phyloP scores from a whole-genome alignment of 2,797 vertebrate species.

The Podarcis lilfordi region DNA sequence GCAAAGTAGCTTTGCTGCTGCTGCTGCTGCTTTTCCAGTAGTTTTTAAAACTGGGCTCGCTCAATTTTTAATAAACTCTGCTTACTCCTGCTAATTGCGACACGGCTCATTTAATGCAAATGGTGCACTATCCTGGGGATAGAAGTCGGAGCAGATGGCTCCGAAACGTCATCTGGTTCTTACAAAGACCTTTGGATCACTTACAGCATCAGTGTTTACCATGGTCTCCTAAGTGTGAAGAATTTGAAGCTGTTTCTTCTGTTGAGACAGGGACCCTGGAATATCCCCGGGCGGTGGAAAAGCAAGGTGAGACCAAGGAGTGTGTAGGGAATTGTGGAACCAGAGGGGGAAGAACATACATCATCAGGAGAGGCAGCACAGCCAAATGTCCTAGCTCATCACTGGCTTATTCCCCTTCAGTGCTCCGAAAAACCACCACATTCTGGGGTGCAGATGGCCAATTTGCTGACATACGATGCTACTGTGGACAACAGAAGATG shows the following conservation, averaged over 20 bases:
- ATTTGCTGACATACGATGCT: background rate
- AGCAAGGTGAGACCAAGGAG: background rate
- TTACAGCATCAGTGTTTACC: background rate
- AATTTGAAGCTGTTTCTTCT: background rate
- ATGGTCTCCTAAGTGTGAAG: background rate
- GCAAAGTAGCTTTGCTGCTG: background rate
- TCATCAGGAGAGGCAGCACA: background rate
- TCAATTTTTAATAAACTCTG: slow-evolving; percentile 72
- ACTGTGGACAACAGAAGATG: background rate
- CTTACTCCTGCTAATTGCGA: slow-evolving; percentile 70
- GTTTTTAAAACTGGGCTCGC: slow-evolving; percentile 43
- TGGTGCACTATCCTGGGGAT: slow-evolving; percentile 63
- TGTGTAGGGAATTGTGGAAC: background rate
- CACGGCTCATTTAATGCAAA: slow-evolving; percentile 60
- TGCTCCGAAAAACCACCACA: background rate
- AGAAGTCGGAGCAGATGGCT: slow-evolving; percentile 67
- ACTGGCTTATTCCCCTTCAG: background rate
- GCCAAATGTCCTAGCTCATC: background rate
- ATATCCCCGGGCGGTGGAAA: background rate
- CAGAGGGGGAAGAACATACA: background rate
- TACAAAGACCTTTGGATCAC: slow-evolving; percentile 51
- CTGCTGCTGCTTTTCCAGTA: background rate
- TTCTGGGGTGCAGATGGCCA: background rate
- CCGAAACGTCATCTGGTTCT: slow-evolving; percentile 56
- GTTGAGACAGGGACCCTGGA: background rate